Evolutionary conservation across 2,888 invertebrate genomes (phyloP).

Genomic region (Athalia circularis): DNA sequence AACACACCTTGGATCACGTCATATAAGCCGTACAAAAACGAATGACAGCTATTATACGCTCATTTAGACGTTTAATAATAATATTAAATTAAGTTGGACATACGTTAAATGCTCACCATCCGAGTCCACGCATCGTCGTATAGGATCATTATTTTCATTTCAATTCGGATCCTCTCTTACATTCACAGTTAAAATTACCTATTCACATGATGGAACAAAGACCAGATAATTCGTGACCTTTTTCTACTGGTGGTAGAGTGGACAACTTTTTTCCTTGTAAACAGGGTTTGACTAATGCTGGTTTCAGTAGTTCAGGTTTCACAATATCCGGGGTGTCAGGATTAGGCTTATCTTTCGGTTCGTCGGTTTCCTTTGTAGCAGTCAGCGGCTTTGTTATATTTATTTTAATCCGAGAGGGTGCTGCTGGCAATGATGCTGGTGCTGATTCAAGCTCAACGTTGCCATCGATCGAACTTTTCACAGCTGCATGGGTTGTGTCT

Average conservation of each 20-base stretch:
- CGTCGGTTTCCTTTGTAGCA: slow-evolving; percentile 68
- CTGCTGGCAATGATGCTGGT: slow-evolving; percentile 72
- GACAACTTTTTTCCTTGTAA: slow-evolving; percentile 81
- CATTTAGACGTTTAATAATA: slow-evolving; percentile 25
- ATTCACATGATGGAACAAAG: slow-evolving; percentile 90
- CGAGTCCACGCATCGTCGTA: not conserved
- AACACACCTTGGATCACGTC: slow-evolving; percentile 54
- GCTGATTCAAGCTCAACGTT: slow-evolving; percentile 82
- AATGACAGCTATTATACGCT: slow-evolving; percentile 52
- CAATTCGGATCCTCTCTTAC: slow-evolving; percentile 27
- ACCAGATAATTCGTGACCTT: slow-evolving; percentile 88
- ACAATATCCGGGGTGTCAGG: slow-evolving; percentile 73
- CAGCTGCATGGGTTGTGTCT: slow-evolving; percentile 77
- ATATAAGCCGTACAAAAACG: slow-evolving; percentile 61
- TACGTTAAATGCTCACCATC: too few species aligned
- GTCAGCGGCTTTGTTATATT: slow-evolving; percentile 85
- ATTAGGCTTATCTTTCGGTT: slow-evolving; percentile 60
- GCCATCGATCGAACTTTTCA: slow-evolving; percentile 84
- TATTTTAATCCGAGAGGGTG: slow-evolving; percentile 81
- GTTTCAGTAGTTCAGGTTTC: slow-evolving; percentile 61
- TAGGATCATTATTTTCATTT: slow-evolving; percentile 7
- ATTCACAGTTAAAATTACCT: slow-evolving; percentile 47
- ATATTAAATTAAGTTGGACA: not conserved
- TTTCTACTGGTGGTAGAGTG: slow-evolving; percentile 82
- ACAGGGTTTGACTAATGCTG: slow-evolving; percentile 79